These are phyloP conservation scores for Caerostris darwini DNA, from an alignment of 1,140 invertebrate genomes.

Conservation along the genomic window DNA sequence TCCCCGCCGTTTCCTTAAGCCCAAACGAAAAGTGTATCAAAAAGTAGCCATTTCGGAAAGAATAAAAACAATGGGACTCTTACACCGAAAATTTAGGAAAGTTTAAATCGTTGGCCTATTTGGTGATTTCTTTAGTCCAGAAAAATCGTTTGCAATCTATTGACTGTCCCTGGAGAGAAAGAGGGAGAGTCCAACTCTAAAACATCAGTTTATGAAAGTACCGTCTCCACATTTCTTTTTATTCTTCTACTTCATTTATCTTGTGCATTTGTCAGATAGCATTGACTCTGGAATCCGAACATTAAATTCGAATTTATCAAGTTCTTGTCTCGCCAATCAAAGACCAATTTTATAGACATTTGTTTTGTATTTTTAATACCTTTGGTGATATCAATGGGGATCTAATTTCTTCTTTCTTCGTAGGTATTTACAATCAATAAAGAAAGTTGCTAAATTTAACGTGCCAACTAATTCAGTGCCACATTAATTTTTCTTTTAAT, in stretches of 20 bases:
- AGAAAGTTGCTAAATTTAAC: background rate
- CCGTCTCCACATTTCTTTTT: constrained; percentile 24
- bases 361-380: background rate
- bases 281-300: constrained; percentile 44
- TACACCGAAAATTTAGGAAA: constrained; percentile 65
- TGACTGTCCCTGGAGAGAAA: constrained; percentile 59
- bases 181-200: constrained; percentile 22
- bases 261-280: constrained; percentile 64
- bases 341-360: constrained; percentile 34
- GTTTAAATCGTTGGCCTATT: constrained; percentile 70
- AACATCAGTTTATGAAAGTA: constrained; percentile 62
- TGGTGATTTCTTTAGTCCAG: constrained; percentile 74
- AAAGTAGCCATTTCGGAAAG: constrained; percentile 26
- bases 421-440: background rate
- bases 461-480: too few species aligned
- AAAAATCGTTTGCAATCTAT: constrained; percentile 76
- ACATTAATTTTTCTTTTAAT: too few species aligned
- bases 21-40: constrained; percentile 19
- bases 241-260: constrained; percentile 65
- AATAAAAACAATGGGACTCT: constrained; percentile 58
- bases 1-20: constrained; percentile 18
- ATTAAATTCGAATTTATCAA: constrained; percentile 74
- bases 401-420: background rate
- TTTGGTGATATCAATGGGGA: background rate
- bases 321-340: constrained; percentile 41